phyloP scores from a whole-genome alignment of 2,113 vertebrate genomes.

The Cinclus mexicanus region DNA sequence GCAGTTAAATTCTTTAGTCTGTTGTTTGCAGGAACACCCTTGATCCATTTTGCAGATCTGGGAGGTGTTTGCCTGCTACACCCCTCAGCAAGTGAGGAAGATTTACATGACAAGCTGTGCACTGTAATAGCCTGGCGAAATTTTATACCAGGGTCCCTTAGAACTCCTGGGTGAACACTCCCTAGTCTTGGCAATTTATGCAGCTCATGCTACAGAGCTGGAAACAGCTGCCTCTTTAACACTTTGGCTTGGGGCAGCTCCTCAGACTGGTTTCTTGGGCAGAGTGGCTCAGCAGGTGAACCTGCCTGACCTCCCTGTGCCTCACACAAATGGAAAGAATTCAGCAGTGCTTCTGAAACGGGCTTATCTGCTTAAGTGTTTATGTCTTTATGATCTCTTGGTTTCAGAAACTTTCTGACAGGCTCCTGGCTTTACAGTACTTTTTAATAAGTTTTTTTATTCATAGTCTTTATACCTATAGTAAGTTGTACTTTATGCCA shows the following conservation, averaged over 20 bases:
- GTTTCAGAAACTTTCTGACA: conserved; percentile 8
- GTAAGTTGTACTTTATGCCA: background rate
- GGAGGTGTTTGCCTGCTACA: fast-evolving
- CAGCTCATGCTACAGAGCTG: background rate
- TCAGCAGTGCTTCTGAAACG: background rate
- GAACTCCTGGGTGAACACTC: background rate
- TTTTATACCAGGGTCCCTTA: background rate
- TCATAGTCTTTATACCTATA: background rate
- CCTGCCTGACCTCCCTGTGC: background rate
- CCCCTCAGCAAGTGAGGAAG: background rate
- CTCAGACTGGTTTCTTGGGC: background rate
- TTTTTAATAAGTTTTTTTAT: background rate
- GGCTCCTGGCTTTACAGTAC: background rate
- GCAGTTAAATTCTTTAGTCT: background rate
- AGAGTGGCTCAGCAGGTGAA: background rate
- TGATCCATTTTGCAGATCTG: background rate
- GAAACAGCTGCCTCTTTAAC: background rate
- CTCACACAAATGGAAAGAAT: conserved; percentile 42
- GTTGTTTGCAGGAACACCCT: background rate
- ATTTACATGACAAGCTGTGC: fast-evolving
- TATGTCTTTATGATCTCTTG: background rate
- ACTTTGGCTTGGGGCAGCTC: background rate
- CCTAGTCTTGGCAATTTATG: background rate
- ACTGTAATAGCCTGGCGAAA: background rate
- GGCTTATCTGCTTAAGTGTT: conserved; percentile 4